Conservation (phyloP, 2,888 invertebrate genomes). For the Volucella inanis region DNA sequence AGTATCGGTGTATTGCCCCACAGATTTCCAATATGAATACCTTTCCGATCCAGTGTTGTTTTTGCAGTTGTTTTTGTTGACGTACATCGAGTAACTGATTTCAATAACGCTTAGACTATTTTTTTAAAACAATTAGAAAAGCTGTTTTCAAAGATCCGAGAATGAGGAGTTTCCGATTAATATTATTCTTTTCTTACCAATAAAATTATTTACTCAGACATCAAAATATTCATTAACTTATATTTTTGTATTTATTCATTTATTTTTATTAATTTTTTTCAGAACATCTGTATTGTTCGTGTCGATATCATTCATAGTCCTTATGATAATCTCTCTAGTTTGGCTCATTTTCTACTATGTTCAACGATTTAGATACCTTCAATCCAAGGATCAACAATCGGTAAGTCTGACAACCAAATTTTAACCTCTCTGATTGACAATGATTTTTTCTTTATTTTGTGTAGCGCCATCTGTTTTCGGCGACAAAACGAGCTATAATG, state of each 20-base stretch:
- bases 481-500: constrained; percentile 96
- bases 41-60: too few species aligned
- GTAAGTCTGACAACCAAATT: constrained; percentile 83
- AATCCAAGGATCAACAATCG: constrained; percentile 96
- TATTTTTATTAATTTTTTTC: constrained; percentile 79
- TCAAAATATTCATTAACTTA: neutral
- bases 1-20: too few species aligned
- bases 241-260: neutral
- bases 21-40: too few species aligned
- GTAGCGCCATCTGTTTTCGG: constrained; percentile 94
- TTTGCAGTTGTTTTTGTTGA: too few species aligned
- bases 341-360: constrained; percentile 99
- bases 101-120: too few species aligned
- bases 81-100: too few species aligned
- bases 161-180: too few species aligned
- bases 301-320: constrained; percentile 96
- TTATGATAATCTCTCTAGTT: constrained; percentile 96
- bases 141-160: too few species aligned
- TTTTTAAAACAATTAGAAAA: too few species aligned
- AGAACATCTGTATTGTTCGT: constrained; percentile 97
- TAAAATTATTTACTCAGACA: neutral
- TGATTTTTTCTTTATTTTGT: constrained; percentile 79
- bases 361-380: constrained; percentile 95
- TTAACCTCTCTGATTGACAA: constrained; percentile 49
- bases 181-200: too few species aligned